Percentiles rank a stretch among this genome's conserved stretches.
phyloP scores from a whole-genome alignment of 2,797 vertebrate genomes.

The Neosalanx taihuensis region DNA sequence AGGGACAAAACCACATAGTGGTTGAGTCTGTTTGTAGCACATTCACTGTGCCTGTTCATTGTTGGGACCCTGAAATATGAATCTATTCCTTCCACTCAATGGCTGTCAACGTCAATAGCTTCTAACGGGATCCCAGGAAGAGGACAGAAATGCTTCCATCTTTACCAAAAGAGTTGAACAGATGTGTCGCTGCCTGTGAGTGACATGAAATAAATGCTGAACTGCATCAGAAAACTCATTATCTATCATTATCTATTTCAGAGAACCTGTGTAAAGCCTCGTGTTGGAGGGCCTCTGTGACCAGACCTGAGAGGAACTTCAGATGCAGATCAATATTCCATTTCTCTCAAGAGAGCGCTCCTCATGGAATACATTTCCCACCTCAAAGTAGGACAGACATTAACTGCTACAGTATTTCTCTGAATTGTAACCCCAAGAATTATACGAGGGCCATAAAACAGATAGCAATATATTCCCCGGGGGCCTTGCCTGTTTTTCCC shows the following conservation, averaged over 20 bases:
- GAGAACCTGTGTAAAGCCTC: conserved; percentile 31
- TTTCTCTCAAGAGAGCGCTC: conserved; percentile 41
- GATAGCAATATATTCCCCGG: conserved; percentile 39
- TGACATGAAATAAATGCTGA: not conserved
- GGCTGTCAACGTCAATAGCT: not conserved
- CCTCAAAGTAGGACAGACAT: conserved; percentile 43
- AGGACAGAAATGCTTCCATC: not conserved
- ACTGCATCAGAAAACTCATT: conserved; percentile 18
- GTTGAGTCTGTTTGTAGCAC: conserved; percentile 18
- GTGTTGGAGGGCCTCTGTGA: conserved; percentile 25
- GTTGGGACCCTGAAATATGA: not conserved
- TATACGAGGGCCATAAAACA: conserved; percentile 53
- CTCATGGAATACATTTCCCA: conserved; percentile 47
- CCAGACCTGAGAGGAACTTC: conserved; percentile 10
- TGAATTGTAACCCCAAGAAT: conserved; percentile 46
- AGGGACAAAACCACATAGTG: not conserved
- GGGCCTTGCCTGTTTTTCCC: conserved; percentile 44
- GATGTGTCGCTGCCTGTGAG: not conserved
- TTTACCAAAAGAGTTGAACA: not conserved
- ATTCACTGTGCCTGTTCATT: not conserved
- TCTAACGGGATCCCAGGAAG: not conserved
- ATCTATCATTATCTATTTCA: conserved; percentile 33
- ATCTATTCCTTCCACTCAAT: not conserved
- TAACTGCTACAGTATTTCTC: conserved; percentile 48
- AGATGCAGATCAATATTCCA: conserved; percentile 55